Base-by-base conservation (phyloP, 1,140 invertebrate genomes). In the Zaprionus kolodkinae region DNA sequence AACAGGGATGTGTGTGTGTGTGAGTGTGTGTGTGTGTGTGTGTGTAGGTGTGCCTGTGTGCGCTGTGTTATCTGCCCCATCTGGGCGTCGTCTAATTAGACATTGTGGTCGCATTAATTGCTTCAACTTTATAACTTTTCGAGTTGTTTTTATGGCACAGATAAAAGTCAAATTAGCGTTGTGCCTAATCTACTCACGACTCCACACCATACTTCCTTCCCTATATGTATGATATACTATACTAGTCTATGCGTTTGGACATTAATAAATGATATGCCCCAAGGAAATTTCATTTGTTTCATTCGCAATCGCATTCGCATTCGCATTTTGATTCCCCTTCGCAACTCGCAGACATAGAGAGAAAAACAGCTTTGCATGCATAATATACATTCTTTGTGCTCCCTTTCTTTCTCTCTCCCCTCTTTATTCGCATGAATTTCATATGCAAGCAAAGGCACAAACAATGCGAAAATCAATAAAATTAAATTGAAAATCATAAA, bases 51-150 rank as follows among this genome's bases (percentile, higher is more conserved):
- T 48, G 13, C 38, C 52, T 59, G 76, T 59, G 76, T 85, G 76
- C 79, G 27, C 27, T 0, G 72, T 55, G 84, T 55, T 87, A 87
- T 87, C 83, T 83, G 69, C 43, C 38, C 38, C 64, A 76, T 73
- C 79, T 74, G 60, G 60, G 80, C 80, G 48, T 63, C 70, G 62
- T 81, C 80, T 88, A 84, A 88, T 88, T 88, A 89, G 85, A 79
- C 74, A 57, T 72, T 88, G 84, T 70, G 84, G 77, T 72, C 77
- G 73, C 84, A 83, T 89, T 87, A 87, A 84, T 91, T 87, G 88
- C 71, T 69, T 52, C 76, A 76, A 84, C 82, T 91, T 90, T 91
- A 90, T 90, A 88, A 84, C 79, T 80, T 86, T 77, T 62, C 66
- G 56, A 77, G 79, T 72, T 57, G 43, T 79, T 85, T 76, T 76